Base-by-base conservation (phyloP, 2,113 vertebrate species). In the Leptobrachium ailaonicum region DNA sequence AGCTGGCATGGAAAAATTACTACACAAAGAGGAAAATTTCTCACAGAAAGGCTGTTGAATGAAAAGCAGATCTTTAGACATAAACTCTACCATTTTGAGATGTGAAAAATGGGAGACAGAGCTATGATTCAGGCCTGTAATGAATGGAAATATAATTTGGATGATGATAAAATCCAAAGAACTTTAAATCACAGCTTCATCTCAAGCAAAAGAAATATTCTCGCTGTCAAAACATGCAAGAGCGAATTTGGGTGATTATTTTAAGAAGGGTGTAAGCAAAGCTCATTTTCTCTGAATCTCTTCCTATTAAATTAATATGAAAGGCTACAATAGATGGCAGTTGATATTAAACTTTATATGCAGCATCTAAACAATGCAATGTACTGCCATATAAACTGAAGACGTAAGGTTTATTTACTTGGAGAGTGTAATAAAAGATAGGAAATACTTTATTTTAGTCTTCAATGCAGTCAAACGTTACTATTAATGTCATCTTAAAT, bases 121-220 rank as follows among this genome's bases (percentile, higher is more conserved):
- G 68, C 69, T 71, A 63, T 79, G 68, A 79, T 71, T 79, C 76
- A 79, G 50, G 58, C 62, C 20, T 56, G 41, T 79, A 79, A 71
- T 71, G 76, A 79, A 79, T 79, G 68, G 67, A 71, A 79, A 79
- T 79, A 64, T 79, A 79, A 79, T 79, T 71, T 71, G 58, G 13
- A 79, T 53, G 14, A 42, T 14, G 53, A 71, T 63, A 40, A 79
- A 71, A 79, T 64, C 45, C 53, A 6, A 71, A 79, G 56, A 32
- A 42, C 71, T 41, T 64, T 53, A 58, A 79, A 71, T 20, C 41
- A 47, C 42, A 20, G 58, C 42, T 53, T 64, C 76, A 64, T 14
- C 58, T 7, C 32, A 2, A 71, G 54, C 58, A 71, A 78, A 71
- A 54, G 66, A 78, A 44, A 14, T 41, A 41, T 78, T 71, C 70